Conservation (phyloP, 2,888 invertebrate species). For the Chironomus riparius region DNA sequence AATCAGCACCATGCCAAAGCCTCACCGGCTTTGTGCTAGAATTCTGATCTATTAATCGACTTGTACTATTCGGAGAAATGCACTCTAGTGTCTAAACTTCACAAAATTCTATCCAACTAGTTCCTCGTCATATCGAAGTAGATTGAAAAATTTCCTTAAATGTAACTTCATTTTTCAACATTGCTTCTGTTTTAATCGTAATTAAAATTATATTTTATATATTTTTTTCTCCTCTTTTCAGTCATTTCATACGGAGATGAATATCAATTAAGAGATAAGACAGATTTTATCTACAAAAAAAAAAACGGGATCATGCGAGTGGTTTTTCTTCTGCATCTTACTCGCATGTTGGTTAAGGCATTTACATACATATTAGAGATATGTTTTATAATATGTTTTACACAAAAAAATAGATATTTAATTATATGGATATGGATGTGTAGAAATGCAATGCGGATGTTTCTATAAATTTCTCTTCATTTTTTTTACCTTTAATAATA, state of each 20-base stretch:
- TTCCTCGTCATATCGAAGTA: too few species aligned
- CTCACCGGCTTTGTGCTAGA: too few species aligned
- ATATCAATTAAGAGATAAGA: slow-evolving; percentile 27
- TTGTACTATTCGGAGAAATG: too few species aligned
- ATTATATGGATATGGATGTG: background rate
- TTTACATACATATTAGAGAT: slow-evolving; percentile 20
- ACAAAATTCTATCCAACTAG: too few species aligned
- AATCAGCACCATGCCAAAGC: too few species aligned
- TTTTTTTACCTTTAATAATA: background rate
- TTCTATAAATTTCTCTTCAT: background rate
- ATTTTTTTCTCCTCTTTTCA: background rate
- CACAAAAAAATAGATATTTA: slow-evolving; percentile 11
- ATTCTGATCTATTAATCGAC: too few species aligned
- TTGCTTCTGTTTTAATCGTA: slow-evolving; percentile 19
- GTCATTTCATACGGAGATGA: background rate
- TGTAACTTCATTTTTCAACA: background rate
- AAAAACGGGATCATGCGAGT: slow-evolving; percentile 18
- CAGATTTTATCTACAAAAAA: slow-evolving; percentile 17
- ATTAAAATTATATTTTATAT: slow-evolving; percentile 11
- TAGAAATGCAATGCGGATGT: background rate
- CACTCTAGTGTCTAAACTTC: too few species aligned
- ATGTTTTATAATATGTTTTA: background rate
- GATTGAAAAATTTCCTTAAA: slow-evolving; percentile 17
- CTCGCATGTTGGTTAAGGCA: background rate
- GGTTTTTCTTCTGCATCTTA: background rate